Conservation (phyloP, 2,888 invertebrate genomes). For the Pandemis heparana region DNA sequence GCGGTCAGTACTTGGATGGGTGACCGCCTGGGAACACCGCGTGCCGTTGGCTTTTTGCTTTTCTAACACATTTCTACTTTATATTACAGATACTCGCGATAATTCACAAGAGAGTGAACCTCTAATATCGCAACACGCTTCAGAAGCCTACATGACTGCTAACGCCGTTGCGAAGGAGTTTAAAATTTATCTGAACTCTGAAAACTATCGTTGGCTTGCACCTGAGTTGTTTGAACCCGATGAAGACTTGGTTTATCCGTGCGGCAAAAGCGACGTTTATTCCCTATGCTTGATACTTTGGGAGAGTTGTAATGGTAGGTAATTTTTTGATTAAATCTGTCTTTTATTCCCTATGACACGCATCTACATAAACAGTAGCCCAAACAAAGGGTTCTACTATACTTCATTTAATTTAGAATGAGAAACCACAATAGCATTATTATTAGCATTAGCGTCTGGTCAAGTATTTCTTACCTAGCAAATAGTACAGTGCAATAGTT, state of each 20-base stretch:
- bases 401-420: no score
- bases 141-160: conserved; percentile 63
- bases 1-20: conserved; percentile 54
- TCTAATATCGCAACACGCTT: conserved; percentile 66
- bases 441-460: no score
- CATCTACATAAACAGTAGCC: no score
- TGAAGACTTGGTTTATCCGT: conserved; percentile 67
- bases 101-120: conserved; percentile 66
- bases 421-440: no score
- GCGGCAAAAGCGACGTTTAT: conserved; percentile 75
- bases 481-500: no score
- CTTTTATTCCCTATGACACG: background rate
- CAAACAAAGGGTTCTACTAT: no score
- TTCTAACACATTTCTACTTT: background rate
- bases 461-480: no score
- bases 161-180: conserved; percentile 65
- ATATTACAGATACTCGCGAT: conserved; percentile 58
- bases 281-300: conserved; percentile 74
- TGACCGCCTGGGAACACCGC: conserved; percentile 54
- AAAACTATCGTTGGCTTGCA: conserved; percentile 75
- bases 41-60: conserved; percentile 49
- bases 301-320: conserved; percentile 80
- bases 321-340: background rate
- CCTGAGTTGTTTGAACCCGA: conserved; percentile 75
- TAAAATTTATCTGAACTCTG: conserved; percentile 57